Conservation (phyloP, 1,140 invertebrate species). For the Lepidotrigona ventralis region DNA sequence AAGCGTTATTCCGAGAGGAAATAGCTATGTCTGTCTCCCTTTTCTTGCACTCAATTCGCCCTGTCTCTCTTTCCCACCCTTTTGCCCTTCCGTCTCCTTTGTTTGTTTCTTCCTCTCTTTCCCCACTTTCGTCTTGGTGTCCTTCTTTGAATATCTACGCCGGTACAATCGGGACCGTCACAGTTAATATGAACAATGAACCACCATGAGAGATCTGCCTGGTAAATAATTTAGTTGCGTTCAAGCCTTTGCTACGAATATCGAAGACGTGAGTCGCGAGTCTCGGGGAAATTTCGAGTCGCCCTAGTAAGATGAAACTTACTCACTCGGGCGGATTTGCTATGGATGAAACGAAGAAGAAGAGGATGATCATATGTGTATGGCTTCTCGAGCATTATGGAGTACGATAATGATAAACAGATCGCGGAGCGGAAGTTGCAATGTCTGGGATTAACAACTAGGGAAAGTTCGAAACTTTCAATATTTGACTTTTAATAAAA, state of each 20-base stretch:
- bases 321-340: neutral
- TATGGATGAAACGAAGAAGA: neutral
- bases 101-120: constrained; percentile 11
- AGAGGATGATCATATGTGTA: neutral
- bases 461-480: neutral
- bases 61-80: neutral
- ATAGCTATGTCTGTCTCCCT: constrained; percentile 38
- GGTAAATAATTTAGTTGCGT: constrained; percentile 24
- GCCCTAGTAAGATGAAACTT: neutral
- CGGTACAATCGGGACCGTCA: neutral
- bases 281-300: too few species aligned
- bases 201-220: neutral
- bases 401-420: neutral
- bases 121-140: neutral
- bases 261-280: neutral
- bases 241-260: neutral
- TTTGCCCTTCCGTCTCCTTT: constrained; percentile 8
- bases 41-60: constrained; percentile 17
- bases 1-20: constrained; percentile 43
- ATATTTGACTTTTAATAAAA: neutral
- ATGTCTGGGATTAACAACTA: too few species aligned
- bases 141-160: neutral
- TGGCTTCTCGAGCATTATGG: too few species aligned
- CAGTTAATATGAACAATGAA: constrained; percentile 29
- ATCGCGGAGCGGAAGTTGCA: too few species aligned